phyloP scores from a whole-genome alignment of 1,140 invertebrate genomes.

The Cydia strobilella region DNA sequence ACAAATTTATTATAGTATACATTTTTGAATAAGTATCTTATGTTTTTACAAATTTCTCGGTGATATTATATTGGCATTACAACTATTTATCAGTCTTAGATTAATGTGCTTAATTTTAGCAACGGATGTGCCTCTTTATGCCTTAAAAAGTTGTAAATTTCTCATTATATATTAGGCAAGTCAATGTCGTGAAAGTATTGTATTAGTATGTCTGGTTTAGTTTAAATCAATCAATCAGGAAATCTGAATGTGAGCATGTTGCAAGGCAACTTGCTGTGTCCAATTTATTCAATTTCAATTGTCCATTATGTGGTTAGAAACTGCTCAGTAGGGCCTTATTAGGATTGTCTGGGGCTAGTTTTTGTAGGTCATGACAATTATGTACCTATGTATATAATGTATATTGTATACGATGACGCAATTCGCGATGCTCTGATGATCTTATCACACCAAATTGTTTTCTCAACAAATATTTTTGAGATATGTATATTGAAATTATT shows the following conservation, averaged over 20 bases:
- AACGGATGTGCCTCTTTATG: slow-evolving; percentile 72
- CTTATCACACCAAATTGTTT: background rate
- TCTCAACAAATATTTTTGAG: background rate
- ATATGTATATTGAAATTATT: background rate
- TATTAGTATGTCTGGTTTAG: slow-evolving; percentile 4
- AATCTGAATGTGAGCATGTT: slow-evolving; percentile 1
- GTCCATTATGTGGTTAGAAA: slow-evolving; percentile 8
- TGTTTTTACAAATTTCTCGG: slow-evolving; percentile 21
- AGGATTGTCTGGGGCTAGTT: slow-evolving; percentile 6
- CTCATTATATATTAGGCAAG: slow-evolving; percentile 34
- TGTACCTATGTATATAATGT: background rate
- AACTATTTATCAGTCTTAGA: slow-evolving; percentile 33
- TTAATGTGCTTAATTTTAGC: slow-evolving; percentile 55
- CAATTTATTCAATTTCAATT: slow-evolving; percentile 5
- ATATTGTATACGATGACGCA: slow-evolving; percentile 13
- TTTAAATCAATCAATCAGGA: slow-evolving; percentile 14
- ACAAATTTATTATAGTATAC: slow-evolving; percentile 60
- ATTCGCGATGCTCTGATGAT: slow-evolving; percentile 1
- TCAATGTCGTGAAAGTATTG: slow-evolving; percentile 25
- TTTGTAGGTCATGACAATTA: background rate
- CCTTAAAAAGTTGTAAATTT: slow-evolving; percentile 57
- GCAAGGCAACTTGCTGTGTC: background rate
- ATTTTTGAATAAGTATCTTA: slow-evolving; percentile 39
- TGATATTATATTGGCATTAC: slow-evolving; percentile 26
- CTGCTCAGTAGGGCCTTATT: slow-evolving; percentile 8